These are phyloP conservation scores for Mustela lutreola DNA, from an alignment of 2,113 vertebrate genomes.

Conservation along the genomic window DNA sequence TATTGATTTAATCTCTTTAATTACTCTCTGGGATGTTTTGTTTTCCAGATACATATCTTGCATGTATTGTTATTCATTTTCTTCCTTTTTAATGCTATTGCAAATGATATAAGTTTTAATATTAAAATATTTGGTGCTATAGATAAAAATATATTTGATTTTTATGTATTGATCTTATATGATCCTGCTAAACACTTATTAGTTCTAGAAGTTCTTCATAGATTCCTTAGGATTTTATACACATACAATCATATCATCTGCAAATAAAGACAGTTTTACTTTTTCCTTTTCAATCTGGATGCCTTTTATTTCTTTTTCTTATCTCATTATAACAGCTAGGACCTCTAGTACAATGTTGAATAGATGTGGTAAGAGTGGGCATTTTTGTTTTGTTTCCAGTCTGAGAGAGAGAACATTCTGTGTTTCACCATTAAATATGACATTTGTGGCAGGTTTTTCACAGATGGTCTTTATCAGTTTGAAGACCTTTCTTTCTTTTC, in stretches of 20 bases:
- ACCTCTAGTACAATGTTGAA: neutral
- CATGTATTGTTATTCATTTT: neutral
- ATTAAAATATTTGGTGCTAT: neutral
- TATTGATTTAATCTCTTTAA: slow-evolving; percentile 12
- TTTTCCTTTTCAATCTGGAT: neutral
- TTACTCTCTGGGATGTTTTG: neutral
- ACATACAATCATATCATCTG: neutral
- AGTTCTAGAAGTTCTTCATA: neutral
- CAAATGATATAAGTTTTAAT: neutral
- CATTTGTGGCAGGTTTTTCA: neutral
- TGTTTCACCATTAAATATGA: neutral
- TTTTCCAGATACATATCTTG: neutral
- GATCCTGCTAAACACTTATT: neutral
- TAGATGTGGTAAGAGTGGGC: neutral
- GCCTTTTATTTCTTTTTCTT: neutral
- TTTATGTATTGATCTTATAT: neutral
- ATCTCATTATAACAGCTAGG: neutral
- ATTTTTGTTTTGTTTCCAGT: neutral
- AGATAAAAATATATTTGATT: neutral
- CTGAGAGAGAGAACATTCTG: neutral
- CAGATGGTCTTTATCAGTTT: neutral
- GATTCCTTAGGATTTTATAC: neutral
- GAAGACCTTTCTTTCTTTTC: neutral
- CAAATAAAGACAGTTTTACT: neutral
- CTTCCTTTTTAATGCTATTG: neutral